Conservation (phyloP, 2,113 vertebrate species). For the Entomyzon cyanotis region DNA sequence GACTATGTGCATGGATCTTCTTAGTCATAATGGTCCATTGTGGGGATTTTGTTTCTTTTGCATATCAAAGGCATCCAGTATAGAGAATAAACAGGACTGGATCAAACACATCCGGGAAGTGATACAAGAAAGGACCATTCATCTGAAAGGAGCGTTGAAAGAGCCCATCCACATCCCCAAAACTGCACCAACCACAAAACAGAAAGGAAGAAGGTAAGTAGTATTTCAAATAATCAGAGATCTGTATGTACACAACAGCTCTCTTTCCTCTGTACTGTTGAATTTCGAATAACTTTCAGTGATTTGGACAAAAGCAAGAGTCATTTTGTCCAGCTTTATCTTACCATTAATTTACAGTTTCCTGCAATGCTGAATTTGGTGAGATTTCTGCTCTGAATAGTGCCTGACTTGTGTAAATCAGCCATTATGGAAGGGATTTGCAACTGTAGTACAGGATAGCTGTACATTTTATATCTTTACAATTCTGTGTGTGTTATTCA, state of each 20-base stretch:
- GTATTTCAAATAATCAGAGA: not conserved
- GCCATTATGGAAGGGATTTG: not conserved
- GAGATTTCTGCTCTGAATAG: not conserved
- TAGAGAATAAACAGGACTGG: conserved; percentile 99
- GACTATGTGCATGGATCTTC: not conserved
- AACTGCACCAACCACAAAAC: conserved; percentile 83
- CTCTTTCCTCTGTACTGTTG: not conserved
- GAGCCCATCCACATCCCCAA: conserved; percentile 98
- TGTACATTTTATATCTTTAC: not conserved
- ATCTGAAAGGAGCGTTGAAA: conserved; percentile 95
- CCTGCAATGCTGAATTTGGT: not conserved
- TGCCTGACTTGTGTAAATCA: not conserved
- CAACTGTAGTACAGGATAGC: not conserved
- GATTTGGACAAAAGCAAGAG: not conserved
- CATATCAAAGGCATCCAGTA: conserved; percentile 88
- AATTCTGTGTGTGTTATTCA: not conserved
- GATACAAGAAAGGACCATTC: conserved; percentile 96
- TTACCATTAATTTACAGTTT: not conserved
- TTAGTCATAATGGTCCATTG: not conserved
- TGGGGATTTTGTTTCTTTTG: conserved; percentile 19
- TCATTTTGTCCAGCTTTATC: not conserved
- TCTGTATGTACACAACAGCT: not conserved
- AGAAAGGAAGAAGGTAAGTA: conserved; percentile 90
- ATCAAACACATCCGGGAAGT: conserved; percentile 99
- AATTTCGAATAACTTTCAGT: not conserved